Percentiles rank a stretch among this genome's conserved stretches.
phyloP scores from a whole-genome alignment of 1,140 invertebrate genomes.

The Heliconius hermathena region DNA sequence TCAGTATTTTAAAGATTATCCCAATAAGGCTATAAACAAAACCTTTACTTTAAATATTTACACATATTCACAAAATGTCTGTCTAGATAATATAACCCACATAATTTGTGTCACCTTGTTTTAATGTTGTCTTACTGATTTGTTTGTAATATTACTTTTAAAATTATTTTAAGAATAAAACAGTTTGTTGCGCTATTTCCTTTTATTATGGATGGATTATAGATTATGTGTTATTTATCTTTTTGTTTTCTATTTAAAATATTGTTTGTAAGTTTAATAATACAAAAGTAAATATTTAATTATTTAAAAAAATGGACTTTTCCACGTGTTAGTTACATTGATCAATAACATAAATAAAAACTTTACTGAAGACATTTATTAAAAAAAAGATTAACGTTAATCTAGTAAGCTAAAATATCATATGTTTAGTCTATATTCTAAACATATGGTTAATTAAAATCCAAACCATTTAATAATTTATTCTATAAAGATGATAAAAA shows the following conservation, averaged over 20 bases:
- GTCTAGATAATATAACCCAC: neutral
- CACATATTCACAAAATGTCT: neutral
- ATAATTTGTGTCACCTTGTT: neutral
- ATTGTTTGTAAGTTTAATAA: no score
- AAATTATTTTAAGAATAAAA: neutral
- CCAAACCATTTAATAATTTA: neutral
- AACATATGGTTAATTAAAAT: neutral
- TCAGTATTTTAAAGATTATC: no score
- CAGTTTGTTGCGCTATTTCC: neutral
- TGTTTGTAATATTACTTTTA: neutral
- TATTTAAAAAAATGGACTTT: no score
- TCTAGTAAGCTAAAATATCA: neutral
- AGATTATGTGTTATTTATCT: no score
- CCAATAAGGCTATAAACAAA: no score
- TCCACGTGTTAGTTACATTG: no score
- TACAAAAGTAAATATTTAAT: no score
- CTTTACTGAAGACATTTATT: neutral
- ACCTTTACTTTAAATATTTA: no score
- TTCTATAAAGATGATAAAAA: neutral
- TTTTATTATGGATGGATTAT: neutral
- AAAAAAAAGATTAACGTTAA: neutral
- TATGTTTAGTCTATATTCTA: neutral
- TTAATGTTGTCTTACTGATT: neutral
- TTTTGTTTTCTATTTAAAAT: neutral
- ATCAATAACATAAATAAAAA: neutral